Evolutionary conservation across 2,888 invertebrate species (phyloP).

Genomic region (Clivina fossor): DNA sequence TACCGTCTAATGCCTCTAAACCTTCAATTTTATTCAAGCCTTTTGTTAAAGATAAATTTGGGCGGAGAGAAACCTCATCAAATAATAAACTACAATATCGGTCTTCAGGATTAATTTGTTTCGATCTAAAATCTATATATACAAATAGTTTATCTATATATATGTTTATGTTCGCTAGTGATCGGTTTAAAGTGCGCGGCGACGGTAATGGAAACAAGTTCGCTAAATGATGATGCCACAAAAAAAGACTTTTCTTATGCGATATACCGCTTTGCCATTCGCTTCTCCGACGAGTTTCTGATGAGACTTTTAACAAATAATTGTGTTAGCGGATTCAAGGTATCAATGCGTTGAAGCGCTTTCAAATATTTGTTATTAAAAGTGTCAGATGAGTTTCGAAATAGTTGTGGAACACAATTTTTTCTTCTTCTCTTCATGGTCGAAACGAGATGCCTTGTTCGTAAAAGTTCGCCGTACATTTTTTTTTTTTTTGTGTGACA

Average conservation of each 20-base stretch:
- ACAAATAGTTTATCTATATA: background rate
- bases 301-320: background rate
- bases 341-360: background rate
- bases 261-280: background rate
- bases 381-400: background rate
- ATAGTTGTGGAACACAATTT: background rate
- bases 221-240: background rate
- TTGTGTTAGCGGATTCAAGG: background rate
- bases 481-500: no score
- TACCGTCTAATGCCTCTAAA: background rate
- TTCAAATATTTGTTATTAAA: constrained; percentile 2
- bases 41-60: background rate
- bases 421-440: background rate
- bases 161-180: background rate
- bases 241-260: constrained; percentile 7
- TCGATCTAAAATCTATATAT: background rate
- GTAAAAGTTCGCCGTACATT: background rate
- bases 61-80: constrained; percentile 9
- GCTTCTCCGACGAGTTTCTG: background rate
- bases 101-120: background rate
- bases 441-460: background rate
- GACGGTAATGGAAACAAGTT: constrained; percentile 8
- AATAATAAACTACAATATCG: constrained; percentile 1
- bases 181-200: constrained; percentile 1
- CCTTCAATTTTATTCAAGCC: background rate